phyloP scores from a whole-genome alignment of 2,888 invertebrate species.

The Icerya purchasi region DNA sequence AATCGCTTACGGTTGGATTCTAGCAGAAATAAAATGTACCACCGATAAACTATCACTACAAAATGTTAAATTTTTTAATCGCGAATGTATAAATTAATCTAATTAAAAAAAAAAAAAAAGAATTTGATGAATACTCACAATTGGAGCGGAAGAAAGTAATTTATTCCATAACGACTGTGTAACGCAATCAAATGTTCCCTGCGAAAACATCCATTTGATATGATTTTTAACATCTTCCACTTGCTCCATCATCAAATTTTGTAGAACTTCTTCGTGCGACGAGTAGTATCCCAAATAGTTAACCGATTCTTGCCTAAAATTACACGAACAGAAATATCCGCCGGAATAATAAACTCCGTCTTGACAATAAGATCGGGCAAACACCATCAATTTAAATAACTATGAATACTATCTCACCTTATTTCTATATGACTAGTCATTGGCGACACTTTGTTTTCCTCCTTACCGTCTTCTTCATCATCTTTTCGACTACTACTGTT shows the following conservation, averaged over 20 bases:
- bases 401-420: neutral
- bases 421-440: neutral
- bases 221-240: conserved; percentile 32
- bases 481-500: neutral
- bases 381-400: too few relatives aligned
- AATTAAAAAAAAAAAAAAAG: too few relatives aligned
- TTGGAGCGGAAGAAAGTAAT: too few relatives aligned
- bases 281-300: conserved; percentile 49
- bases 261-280: conserved; percentile 42
- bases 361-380: too few relatives aligned
- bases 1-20: too few relatives aligned
- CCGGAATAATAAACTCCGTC: too few relatives aligned
- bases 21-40: too few relatives aligned
- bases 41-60: too few relatives aligned
- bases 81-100: too few relatives aligned
- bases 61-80: too few relatives aligned
- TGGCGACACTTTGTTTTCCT: neutral
- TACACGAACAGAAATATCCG: neutral
- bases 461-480: neutral
- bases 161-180: conserved; percentile 49
- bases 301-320: conserved; percentile 35
- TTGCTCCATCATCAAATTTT: conserved; percentile 35
- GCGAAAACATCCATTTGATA: conserved; percentile 37
- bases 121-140: too few relatives aligned
- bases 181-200: conserved; percentile 43